phyloP scores from a whole-genome alignment of 2,113 vertebrate genomes.

The Nothoprocta perdicaria region DNA sequence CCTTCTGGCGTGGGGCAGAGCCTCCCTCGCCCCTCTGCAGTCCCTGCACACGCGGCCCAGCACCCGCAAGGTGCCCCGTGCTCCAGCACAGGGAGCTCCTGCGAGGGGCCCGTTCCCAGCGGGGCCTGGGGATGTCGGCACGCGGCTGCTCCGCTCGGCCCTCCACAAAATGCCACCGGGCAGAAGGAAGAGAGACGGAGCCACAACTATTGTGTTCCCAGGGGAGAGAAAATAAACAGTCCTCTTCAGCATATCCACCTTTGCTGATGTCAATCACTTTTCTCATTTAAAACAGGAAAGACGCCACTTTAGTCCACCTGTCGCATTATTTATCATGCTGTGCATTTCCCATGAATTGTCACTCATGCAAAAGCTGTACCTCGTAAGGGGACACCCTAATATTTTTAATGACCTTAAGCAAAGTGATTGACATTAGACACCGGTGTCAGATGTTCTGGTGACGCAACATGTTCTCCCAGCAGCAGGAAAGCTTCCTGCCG shows the following conservation, averaged over 20 bases:
- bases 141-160: background rate
- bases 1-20: background rate
- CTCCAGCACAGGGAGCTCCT: rapidly evolving
- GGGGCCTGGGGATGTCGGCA: background rate
- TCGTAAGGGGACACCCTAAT: conserved; percentile 83
- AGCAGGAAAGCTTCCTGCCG: conserved; percentile 80
- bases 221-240: background rate
- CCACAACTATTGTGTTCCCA: conserved; percentile 27
- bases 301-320: conserved; percentile 83
- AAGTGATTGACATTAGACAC: conserved; percentile 86
- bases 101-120: background rate
- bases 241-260: conserved; percentile 13
- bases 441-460: conserved; percentile 85
- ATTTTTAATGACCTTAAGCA: conserved; percentile 85
- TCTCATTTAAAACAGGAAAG: conserved; percentile 72
- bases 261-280: conserved; percentile 61
- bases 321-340: conserved; percentile 84
- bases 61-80: background rate
- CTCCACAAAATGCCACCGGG: background rate
- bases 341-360: conserved; percentile 78
- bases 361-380: conserved; percentile 76
- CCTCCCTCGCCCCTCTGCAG: background rate
- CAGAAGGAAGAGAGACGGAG: background rate
- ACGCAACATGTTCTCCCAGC: conserved; percentile 82
- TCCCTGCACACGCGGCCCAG: rapidly evolving